These are phyloP conservation scores for Sebastes nivosus DNA, from an alignment of 2,797 vertebrate species.

Conservation along the genomic window DNA sequence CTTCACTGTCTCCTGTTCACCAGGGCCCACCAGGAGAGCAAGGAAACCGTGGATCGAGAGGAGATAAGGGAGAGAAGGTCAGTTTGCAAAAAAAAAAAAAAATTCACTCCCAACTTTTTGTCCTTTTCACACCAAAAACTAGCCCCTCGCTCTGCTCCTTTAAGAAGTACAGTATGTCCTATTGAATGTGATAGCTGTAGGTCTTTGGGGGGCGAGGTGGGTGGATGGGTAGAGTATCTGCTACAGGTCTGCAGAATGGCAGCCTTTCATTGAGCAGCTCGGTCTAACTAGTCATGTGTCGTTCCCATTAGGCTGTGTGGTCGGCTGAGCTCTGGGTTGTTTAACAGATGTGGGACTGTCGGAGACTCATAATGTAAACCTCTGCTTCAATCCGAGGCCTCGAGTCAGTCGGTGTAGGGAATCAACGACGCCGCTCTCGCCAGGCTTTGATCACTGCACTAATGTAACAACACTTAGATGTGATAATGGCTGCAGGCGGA, in stretches of 20 bases:
- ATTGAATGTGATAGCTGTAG: conserved; percentile 24
- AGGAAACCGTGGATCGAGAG: conserved; percentile 89
- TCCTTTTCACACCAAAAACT: conserved; percentile 20
- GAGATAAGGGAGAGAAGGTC: conserved; percentile 93
- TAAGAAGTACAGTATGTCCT: conserved; percentile 32
- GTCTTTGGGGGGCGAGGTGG: conserved; percentile 2
- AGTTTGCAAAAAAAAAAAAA: conserved; percentile 38
- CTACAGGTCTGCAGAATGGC: conserved; percentile 53
- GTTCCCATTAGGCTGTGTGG: conserved; percentile 63
- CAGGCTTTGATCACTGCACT: conserved; percentile 62
- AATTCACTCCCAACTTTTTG: not conserved
- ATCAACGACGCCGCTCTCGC: not conserved
- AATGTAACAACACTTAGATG: conserved; percentile 46
- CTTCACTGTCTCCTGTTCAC: conserved; percentile 31
- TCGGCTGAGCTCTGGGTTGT: conserved; percentile 62
- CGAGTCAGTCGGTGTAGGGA: conserved; percentile 47
- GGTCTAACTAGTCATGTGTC: conserved; percentile 52
- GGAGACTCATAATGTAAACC: conserved; percentile 58
- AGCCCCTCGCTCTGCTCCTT: not conserved
- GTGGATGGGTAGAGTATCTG: conserved; percentile 6
- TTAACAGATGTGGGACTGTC: conserved; percentile 66
- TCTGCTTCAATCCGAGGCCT: conserved; percentile 36
- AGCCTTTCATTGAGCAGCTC: conserved; percentile 59
- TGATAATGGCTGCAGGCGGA: conserved; percentile 41
- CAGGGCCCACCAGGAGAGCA: conserved; percentile 95